Conservation (phyloP, 2,113 vertebrate species). For the Ceuthmochares aereus region DNA sequence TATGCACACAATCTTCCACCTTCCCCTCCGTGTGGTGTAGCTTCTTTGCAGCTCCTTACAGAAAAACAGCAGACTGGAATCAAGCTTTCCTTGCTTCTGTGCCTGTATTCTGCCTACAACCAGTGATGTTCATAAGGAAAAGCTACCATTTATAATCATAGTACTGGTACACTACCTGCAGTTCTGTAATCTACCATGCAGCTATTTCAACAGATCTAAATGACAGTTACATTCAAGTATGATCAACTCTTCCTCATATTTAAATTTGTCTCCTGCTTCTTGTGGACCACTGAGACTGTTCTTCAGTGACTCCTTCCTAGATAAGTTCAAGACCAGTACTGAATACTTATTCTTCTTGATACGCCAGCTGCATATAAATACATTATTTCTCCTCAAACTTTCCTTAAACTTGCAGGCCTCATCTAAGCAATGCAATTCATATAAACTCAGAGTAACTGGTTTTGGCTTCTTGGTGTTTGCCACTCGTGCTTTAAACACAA, state of each 20-base stretch:
- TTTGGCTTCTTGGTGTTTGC: background rate
- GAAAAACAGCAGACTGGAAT: background rate
- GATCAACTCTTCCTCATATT: background rate
- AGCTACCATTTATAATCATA: background rate
- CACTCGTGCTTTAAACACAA: background rate
- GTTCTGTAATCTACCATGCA: background rate
- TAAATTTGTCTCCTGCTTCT: background rate
- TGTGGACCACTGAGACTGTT: background rate
- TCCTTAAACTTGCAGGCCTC: background rate
- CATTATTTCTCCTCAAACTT: background rate
- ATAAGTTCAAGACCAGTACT: background rate
- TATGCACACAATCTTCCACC: background rate
- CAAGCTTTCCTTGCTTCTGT: background rate
- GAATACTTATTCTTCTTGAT: background rate
- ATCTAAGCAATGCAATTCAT: background rate
- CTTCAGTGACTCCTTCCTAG: background rate
- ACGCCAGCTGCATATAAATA: background rate
- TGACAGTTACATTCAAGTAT: background rate
- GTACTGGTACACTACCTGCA: background rate
- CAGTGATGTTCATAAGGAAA: background rate
- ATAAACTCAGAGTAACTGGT: background rate
- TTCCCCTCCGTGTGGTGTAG: background rate
- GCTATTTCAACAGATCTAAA: background rate
- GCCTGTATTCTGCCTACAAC: background rate
- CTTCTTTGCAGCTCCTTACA: background rate